These are phyloP conservation scores for Cynopterus brachyotis DNA, from an alignment of 2,113 vertebrate genomes.

Conservation along the genomic window DNA sequence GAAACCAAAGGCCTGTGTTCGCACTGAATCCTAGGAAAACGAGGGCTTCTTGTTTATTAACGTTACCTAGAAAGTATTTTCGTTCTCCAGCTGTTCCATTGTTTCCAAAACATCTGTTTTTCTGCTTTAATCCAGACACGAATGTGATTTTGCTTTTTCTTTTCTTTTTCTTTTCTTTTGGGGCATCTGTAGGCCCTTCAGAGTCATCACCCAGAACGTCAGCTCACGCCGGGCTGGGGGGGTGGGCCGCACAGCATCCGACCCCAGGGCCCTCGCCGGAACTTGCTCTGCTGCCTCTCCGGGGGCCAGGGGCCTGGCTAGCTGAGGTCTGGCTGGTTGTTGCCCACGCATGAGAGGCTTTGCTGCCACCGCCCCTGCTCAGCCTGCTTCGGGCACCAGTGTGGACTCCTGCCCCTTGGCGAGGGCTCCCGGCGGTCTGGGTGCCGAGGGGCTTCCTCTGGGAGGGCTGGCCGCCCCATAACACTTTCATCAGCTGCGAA, in stretches of 20 bases:
- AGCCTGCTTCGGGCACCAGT: fast-evolving
- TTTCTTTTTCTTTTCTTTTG: neutral
- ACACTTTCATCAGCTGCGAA: neutral
- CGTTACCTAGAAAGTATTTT: neutral
- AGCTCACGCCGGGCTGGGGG: neutral
- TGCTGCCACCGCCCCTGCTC: neutral
- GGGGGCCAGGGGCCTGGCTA: neutral
- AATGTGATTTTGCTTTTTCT: neutral
- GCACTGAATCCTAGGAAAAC: neutral
- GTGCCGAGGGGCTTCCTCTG: neutral
- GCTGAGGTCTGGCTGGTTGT: neutral
- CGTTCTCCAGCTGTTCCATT: neutral
- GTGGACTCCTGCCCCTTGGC: neutral
- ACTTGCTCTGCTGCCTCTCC: neutral
- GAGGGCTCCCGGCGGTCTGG: neutral
- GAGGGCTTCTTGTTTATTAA: neutral
- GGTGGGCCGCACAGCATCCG: neutral
- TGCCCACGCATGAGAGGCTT: neutral
- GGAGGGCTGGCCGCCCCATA: fast-evolving
- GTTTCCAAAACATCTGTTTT: neutral
- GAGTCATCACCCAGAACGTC: neutral
- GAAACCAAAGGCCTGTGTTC: neutral
- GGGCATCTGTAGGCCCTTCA: neutral
- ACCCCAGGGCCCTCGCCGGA: fast-evolving
- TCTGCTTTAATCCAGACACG: neutral